Base-by-base conservation (phyloP, 2,888 invertebrate genomes). In the Lathronympha strigana region DNA sequence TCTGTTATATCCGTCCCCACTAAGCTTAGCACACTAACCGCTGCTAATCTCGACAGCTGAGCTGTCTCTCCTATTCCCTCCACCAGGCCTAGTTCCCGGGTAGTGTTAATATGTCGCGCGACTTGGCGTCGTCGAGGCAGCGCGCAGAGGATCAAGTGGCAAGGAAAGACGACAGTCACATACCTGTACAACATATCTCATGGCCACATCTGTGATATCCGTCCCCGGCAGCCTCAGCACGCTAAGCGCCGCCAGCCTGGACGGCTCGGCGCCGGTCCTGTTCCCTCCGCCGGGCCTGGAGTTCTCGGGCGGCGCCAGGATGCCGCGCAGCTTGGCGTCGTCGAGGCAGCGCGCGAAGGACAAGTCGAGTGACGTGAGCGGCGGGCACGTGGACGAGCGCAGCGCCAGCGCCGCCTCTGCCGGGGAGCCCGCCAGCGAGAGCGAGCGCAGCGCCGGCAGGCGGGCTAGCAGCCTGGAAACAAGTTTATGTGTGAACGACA, bases 1-100 rank as follows among this genome's bases (percentile, higher is more conserved):
- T 98, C 98, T 0, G 97, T 96, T 69, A 98, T 94, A 76, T 98
- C 97, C 0, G 97, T 97, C 11, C 98, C 98, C 23, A 97, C 95
- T 61, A 98, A 89, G 69, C 95, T 94, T 17, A 98, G 90, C 61
- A 94, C 94, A 69, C 94, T 94, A 31, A 98, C 87, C 72, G 96
- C 95, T 43, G 97, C 94, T 40, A 98, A 93, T 2, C 91, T 73
- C 2, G 84, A 83, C 0, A 91, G 91, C 67, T 91, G 90, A 0
- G 88, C 85, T n/a, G n/a, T 90, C 89, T 5, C 87, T 84, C 19
- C 86, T 68, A 15, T 79, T 81, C 1, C 90, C 90, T 4, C 90
- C 91, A 1, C 91, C 91, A 0, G 97, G 97, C 28, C 97, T 90
- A 95, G 80, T 97, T 97, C 76, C 96, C 95, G 0, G 97, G 97